These are phyloP conservation scores for Cataglyphis altisquamis DNA, from an alignment of 2,888 invertebrate species.

Conservation along the genomic window DNA sequence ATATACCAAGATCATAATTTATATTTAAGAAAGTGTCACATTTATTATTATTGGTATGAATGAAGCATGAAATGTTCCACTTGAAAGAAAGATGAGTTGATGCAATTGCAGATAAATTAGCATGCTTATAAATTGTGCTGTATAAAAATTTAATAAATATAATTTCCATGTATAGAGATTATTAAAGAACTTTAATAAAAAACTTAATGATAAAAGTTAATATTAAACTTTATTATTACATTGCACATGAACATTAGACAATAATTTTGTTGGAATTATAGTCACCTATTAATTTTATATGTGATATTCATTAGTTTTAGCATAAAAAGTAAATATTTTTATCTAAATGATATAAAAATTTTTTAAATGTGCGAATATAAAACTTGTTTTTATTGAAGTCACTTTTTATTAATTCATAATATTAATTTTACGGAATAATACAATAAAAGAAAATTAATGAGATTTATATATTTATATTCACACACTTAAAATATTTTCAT, in stretches of 20 bases:
- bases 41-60: constrained; percentile 76
- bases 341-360: constrained; percentile 15
- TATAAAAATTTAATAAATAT: constrained; percentile 58
- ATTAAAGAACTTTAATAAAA: no score
- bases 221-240: constrained; percentile 48
- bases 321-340: constrained; percentile 1
- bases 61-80: constrained; percentile 77
- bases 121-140: constrained; percentile 62
- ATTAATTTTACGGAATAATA: constrained; percentile 37
- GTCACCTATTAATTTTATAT: not conserved
- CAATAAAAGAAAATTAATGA: constrained; percentile 18
- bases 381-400: constrained; percentile 1
- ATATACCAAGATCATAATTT: constrained; percentile 76
- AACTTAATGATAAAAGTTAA: no score
- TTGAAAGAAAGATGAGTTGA: constrained; percentile 79
- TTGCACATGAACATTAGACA: constrained; percentile 61
- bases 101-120: constrained; percentile 80
- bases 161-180: constrained; percentile 52
- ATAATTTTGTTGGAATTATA: constrained; percentile 38
- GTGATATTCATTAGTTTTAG: constrained; percentile 11
- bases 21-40: constrained; percentile 79
- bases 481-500: constrained; percentile 13
- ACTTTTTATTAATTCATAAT: constrained; percentile 29
- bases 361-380: constrained; percentile 21
- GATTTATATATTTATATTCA: constrained; percentile 40